A percentile compares a stretch with the other conserved stretches of the same genome.
Evolutionary conservation across 2,113 vertebrate species (phyloP).

Genomic region (Nipponia nippon): DNA sequence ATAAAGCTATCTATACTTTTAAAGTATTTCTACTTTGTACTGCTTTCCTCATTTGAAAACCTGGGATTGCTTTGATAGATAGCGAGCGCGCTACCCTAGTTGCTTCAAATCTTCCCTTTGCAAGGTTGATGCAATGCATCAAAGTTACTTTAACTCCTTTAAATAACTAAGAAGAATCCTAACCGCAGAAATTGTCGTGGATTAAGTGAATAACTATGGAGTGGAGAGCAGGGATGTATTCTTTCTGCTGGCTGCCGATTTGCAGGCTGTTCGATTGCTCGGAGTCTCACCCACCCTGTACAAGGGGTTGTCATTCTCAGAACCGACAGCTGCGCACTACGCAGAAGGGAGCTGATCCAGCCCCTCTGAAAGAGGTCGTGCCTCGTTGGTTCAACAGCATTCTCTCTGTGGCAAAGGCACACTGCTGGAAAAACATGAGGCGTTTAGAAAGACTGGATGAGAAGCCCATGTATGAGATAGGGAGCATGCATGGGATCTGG

Average conservation of each 20-base stretch:
- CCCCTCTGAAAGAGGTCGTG: background rate
- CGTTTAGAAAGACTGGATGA: background rate
- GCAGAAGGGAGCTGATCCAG: background rate
- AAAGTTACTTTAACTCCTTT: conserved; percentile 35
- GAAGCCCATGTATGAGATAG: background rate
- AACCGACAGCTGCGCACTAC: rapidly evolving
- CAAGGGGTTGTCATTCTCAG: background rate
- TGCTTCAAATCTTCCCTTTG: background rate
- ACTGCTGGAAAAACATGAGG: background rate
- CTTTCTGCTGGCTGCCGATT: background rate
- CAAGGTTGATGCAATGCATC: background rate
- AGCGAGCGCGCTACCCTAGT: background rate
- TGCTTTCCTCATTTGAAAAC: background rate
- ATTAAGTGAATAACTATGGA: background rate
- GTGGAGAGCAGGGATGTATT: background rate
- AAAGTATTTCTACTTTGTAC: background rate
- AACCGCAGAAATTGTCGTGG: background rate
- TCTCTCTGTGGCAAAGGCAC: background rate
- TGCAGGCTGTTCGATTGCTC: background rate
- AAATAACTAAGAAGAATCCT: conserved; percentile 29
- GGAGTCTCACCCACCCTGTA: background rate
- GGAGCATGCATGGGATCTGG: background rate
- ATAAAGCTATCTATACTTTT: background rate
- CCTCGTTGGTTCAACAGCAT: rapidly evolving
- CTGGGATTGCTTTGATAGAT: background rate